phyloP scores from a whole-genome alignment of 1,140 invertebrate genomes.

The Dendroctonus valens region DNA sequence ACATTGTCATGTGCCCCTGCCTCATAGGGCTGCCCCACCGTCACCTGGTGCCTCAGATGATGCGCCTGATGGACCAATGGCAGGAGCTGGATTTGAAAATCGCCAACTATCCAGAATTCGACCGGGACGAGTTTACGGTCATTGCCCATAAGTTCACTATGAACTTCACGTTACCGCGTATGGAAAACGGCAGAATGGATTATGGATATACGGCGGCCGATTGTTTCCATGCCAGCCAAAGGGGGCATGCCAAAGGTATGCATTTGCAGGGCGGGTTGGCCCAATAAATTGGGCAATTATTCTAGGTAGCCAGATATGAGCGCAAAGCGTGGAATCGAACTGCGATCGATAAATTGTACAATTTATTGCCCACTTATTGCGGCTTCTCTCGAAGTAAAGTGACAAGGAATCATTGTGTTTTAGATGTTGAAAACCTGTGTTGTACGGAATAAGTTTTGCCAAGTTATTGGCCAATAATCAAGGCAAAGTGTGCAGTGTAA shows the following conservation, averaged over 20 bases:
- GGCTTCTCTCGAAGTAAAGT: too few species aligned
- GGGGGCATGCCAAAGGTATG: slow-evolving; percentile 59
- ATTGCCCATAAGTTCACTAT: slow-evolving; percentile 58
- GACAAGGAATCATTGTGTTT: too few species aligned
- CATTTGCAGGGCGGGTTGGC: too few species aligned
- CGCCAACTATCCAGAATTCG: slow-evolving; percentile 47
- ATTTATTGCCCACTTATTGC: too few species aligned
- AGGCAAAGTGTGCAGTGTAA: too few species aligned
- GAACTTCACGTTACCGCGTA: slow-evolving; percentile 49
- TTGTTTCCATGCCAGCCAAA: slow-evolving; percentile 72
- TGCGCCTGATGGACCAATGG: slow-evolving; percentile 51
- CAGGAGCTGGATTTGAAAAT: slow-evolving; percentile 50
- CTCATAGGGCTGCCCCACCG: slow-evolving; percentile 42
- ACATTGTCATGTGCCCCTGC: slow-evolving; percentile 32
- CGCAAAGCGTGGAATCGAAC: too few species aligned
- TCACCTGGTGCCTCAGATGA: slow-evolving; percentile 39
- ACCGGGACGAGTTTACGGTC: slow-evolving; percentile 64
- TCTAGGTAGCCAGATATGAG: too few species aligned
- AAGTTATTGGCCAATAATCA: too few species aligned
- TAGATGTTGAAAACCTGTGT: too few species aligned
- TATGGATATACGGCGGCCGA: slow-evolving; percentile 63
- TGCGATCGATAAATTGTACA: too few species aligned
- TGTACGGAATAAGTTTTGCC: too few species aligned
- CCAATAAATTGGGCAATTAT: too few species aligned
- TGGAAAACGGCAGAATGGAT: slow-evolving; percentile 49